Evolutionary conservation across 2,113 vertebrate genomes (phyloP), one percentile per base, ranked within the genome.

Genomic region (Dissostichus mawsoni): DNA sequence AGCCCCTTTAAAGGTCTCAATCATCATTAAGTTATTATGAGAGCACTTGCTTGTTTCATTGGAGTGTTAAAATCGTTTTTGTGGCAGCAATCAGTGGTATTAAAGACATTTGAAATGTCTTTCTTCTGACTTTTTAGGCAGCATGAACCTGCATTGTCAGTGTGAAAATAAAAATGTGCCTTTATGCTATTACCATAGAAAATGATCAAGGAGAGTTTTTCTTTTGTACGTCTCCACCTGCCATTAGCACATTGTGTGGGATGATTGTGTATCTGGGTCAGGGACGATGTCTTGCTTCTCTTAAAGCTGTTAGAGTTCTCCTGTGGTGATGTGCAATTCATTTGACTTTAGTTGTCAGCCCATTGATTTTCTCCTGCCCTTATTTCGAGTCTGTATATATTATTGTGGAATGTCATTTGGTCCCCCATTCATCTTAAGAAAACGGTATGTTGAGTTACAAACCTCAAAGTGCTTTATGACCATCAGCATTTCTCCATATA

Each of bases 191-290:
- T 45, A 69, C 13, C 36, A 52, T 2, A 66, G 23, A 80, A 56
- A 55, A 11, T 0, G 29, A 45, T 62, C 58, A 78, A 69, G 70
- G 8, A 20, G 4, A 16, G 4, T 8, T 13, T 56, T 1, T 36
- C 11, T 48, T 61, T 72, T 67, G 14, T 53, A 69, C 57, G 33
- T 44, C 64, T 63, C 48, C 33, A 57, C 29, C 75, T 77, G 56
- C 52, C 51, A 52, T 74, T 12, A 62, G 52, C 52, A 36, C 58
- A 44, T 23, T 71, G 53, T 77, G 57, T 75, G 69, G 55, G 76
- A 56, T 57, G 25, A 64, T 79, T 81, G 87, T 82, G 74, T 87
- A 89, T 93, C 80, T 94, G 82, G 92, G 93, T 93, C 93, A 90
- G 91, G 90, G 82, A 87, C 89, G 84, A 44, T 82, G 87, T 84